These are phyloP conservation scores for Calameuta pallipes DNA, from an alignment of 2,888 invertebrate species.

Conservation along the genomic window DNA sequence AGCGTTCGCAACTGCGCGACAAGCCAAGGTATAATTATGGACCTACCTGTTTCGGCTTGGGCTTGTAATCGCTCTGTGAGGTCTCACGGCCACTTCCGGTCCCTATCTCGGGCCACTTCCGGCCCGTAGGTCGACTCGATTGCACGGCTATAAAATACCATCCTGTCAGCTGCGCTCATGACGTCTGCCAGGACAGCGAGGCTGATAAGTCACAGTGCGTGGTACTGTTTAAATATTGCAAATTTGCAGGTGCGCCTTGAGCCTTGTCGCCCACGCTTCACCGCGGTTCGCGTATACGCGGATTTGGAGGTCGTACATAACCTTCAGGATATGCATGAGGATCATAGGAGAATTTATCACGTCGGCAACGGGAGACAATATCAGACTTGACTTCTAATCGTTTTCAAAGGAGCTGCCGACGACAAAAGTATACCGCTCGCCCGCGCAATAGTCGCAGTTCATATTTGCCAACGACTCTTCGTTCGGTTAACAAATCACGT, in stretches of 20 bases:
- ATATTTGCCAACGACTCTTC: neutral
- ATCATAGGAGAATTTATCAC: neutral
- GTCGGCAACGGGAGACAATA: neutral
- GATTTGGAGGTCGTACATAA: neutral
- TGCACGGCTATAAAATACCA: conserved; percentile 55
- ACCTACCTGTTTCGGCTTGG: conserved; percentile 1
- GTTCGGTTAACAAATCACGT: neutral
- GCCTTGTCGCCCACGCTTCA: neutral
- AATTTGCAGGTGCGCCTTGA: neutral
- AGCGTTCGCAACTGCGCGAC: neutral
- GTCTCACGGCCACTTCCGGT: conserved; percentile 46
- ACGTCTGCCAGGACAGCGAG: neutral
- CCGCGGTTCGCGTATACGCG: neutral
- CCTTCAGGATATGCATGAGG: neutral
- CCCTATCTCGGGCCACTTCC: conserved; percentile 55
- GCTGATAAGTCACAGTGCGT: neutral
- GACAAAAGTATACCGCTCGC: neutral
- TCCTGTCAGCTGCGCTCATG: conserved; percentile 49
- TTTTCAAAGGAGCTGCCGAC: neutral
- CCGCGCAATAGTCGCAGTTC: neutral
- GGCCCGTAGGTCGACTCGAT: conserved; percentile 55
- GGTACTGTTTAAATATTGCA: neutral
- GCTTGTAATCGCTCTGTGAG: conserved; percentile 29
- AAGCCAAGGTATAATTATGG: neutral
- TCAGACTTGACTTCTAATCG: neutral